Evolutionary conservation across 2,888 invertebrate species (phyloP).

Genomic region (Morpho deidamia): DNA sequence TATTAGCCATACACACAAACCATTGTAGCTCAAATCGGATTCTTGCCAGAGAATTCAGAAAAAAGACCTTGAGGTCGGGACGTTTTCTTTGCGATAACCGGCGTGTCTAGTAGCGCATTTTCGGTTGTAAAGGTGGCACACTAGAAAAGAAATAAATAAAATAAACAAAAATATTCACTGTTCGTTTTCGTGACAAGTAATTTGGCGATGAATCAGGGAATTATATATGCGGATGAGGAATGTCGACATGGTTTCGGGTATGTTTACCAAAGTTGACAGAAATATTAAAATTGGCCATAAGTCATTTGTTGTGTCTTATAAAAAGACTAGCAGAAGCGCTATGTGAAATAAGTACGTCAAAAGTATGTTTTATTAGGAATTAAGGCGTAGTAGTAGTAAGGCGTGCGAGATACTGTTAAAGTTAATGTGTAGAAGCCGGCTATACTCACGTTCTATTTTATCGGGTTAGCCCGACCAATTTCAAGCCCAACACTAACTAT

Average conservation of each 20-base stretch:
- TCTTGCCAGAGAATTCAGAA: constrained; percentile 67
- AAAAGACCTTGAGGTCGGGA: constrained; percentile 50
- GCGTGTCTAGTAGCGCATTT: constrained; percentile 52
- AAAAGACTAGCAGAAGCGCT: background rate
- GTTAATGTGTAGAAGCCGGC: too few species aligned
- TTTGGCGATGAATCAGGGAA: constrained; percentile 51
- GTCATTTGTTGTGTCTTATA: background rate
- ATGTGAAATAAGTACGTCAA: background rate
- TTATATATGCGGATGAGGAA: constrained; percentile 34
- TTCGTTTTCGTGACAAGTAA: constrained; percentile 32
- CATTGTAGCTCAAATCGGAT: constrained; percentile 45
- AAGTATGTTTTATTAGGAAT: too few species aligned
- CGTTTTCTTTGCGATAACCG: constrained; percentile 56
- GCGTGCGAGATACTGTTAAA: background rate
- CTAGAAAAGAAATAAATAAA: constrained; percentile 32
- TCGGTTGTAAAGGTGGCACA: constrained; percentile 49
- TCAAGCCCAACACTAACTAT: too few species aligned
- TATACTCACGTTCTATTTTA: too few species aligned
- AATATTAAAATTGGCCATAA: background rate
- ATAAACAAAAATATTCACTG: constrained; percentile 17
- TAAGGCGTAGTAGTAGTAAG: too few species aligned
- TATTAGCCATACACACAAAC: constrained; percentile 54
- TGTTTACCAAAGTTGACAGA: constrained; percentile 30
- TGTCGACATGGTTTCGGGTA: constrained; percentile 69
- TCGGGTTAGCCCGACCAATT: too few species aligned